These are phyloP conservation scores for Microtus richardsoni DNA, from an alignment of 2,113 vertebrate genomes.

Conservation along the genomic window DNA sequence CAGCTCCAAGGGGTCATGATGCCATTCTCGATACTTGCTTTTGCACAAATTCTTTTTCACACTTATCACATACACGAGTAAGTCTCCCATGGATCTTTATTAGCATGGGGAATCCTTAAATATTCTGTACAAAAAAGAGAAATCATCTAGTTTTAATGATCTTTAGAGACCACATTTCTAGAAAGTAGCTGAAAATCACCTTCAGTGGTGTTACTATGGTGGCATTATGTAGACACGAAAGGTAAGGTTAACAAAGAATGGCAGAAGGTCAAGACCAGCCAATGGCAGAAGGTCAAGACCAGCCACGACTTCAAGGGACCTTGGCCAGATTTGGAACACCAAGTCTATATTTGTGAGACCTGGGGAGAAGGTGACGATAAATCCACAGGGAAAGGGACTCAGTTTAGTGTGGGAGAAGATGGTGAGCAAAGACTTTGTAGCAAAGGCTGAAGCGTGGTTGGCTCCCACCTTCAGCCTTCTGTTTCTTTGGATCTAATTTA, in stretches of 20 bases:
- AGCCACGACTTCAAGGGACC: neutral
- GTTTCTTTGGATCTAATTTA: neutral
- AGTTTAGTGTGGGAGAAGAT: no score
- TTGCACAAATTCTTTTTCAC: neutral
- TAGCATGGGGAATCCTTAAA: neutral
- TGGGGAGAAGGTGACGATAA: neutral
- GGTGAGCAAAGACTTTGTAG: neutral
- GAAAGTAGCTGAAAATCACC: neutral
- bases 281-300: neutral
- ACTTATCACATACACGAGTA: neutral
- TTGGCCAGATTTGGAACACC: neutral
- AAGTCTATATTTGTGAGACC: neutral
- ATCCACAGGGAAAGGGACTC: neutral
- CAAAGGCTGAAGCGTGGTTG: neutral
- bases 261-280: neutral
- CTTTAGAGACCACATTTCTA: neutral
- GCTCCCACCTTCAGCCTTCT: rapidly evolving
- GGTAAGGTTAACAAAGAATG: neutral
- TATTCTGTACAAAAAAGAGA: neutral
- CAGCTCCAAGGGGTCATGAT: neutral
- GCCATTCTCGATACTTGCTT: neutral
- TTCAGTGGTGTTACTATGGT: neutral
- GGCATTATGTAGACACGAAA: neutral
- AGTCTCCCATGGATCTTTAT: neutral
- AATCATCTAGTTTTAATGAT: neutral